Base-by-base conservation (phyloP, 2,797 vertebrate genomes). In the Acanthurus tractus region DNA sequence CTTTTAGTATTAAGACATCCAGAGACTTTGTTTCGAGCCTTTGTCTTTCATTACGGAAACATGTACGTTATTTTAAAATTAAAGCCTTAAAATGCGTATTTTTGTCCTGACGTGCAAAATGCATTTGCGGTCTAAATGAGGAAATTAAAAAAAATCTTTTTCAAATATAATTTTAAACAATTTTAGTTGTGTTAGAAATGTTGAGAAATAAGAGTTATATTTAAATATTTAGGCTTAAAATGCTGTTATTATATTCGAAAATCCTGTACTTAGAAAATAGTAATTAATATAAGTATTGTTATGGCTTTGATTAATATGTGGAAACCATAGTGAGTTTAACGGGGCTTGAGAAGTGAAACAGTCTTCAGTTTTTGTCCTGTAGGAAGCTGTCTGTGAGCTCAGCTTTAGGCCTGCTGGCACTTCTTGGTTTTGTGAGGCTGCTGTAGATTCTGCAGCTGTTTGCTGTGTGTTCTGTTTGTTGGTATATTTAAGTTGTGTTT, bases 371-470 rank as follows among this genome's bases (percentile, higher is more conserved):
- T 81, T 61, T 52, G 40, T 71, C 14, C 64, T 68, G 77, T 53
- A 74, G 25, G 65, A 76, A 81, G 72, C 54, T 83, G 48, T 77
- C 56, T 80, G 64, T 69, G 67, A 72, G 55, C 74, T 76, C 64
- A 59, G 62, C 66, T 76, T 80, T 65, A 86, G 88, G 86, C 88
- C 87, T 88, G 45, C 57, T 85, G 74, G 70, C 13, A 57, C 50
- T 38, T 77, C 61, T 59, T 70, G 50, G 68, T 61, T 75, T 74
- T 81, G 62, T 83, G 78, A 58, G 40, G 49, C 61, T 86, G 78
- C 53, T 83, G 67, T 76, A 84, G 79, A 77, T 77, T 83, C 40
- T 78, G 70, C 70, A 77, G 49, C 56, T 74, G 62, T 55, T 82
- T 80, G 70, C 46, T 76, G 54, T 67, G 36, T 66, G 36, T 36